Conservation (phyloP, 2,797 vertebrate genomes). For the Lepus oiostolus region DNA sequence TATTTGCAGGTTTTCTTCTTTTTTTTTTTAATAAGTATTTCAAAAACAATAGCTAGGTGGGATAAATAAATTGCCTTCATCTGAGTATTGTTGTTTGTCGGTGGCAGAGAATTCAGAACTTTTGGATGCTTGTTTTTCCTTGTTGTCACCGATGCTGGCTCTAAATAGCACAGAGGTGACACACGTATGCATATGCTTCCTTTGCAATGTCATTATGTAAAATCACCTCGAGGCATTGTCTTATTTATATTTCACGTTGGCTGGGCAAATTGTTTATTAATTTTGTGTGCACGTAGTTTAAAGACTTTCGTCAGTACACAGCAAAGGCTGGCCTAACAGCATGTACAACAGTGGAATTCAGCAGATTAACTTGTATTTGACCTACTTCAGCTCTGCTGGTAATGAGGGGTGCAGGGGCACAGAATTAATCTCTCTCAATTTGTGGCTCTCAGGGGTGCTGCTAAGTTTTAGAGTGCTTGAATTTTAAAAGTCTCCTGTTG, state of each 20-base stretch:
- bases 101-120: slow-evolving; percentile 17
- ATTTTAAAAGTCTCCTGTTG: slow-evolving; percentile 91
- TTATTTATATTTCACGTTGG: slow-evolving; percentile 80
- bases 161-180: neutral
- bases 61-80: neutral
- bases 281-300: slow-evolving; percentile 85
- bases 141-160: slow-evolving; percentile 42
- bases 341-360: slow-evolving; percentile 90
- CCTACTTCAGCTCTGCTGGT: slow-evolving; percentile 91
- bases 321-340: slow-evolving; percentile 87
- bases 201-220: neutral
- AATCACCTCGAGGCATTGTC: slow-evolving; percentile 70
- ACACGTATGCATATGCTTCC: neutral
- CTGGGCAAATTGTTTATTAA: slow-evolving; percentile 86
- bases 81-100: neutral
- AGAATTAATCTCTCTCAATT: slow-evolving; percentile 93
- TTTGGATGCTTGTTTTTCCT: slow-evolving; percentile 36
- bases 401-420: slow-evolving; percentile 91
- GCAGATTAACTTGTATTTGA: slow-evolving; percentile 93
- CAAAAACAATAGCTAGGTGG: neutral
- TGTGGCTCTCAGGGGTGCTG: slow-evolving; percentile 92
- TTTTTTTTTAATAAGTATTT: neutral
- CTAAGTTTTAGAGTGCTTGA: slow-evolving; percentile 91
- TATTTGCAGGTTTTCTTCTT: neutral
- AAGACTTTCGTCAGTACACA: slow-evolving; percentile 86